A percentile compares a stretch with the other conserved stretches of the same genome.
Evolutionary conservation across 37 sponge, comb jelly and placozoan genomes (phyloP).

Genomic region (Halisarca cf. caerulea): DNA sequence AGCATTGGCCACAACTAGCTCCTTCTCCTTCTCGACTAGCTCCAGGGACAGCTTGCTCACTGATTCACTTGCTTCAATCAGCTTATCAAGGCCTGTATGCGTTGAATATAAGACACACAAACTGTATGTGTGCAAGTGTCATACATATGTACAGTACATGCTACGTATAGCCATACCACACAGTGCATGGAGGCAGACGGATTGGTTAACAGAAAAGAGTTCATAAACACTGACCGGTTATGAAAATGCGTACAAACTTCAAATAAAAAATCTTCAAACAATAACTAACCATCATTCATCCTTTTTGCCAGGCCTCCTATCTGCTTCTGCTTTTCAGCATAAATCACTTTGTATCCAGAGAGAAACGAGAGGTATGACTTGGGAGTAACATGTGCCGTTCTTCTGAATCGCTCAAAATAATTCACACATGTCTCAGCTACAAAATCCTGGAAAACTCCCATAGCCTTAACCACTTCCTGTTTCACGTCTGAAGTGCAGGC

Average conservation of each 20-base stretch:
- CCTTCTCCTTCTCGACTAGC: conserved; percentile 94
- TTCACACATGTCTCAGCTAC: conserved; percentile 96
- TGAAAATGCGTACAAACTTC: too few species aligned
- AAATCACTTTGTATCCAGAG: conserved; percentile 88
- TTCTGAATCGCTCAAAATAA: conserved; percentile 92
- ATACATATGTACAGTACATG: too few species aligned
- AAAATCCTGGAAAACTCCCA: conserved; percentile 97
- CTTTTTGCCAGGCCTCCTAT: conserved; percentile 86
- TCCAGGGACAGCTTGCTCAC: conserved; percentile 87
- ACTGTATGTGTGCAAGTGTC: too few species aligned
- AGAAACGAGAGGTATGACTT: conserved; percentile 99
- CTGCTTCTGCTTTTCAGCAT: conserved; percentile 78
- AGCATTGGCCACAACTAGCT: conserved; percentile 83
- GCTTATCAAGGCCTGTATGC: conserved; percentile 83
- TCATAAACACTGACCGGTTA: too few species aligned
- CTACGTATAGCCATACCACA: too few species aligned
- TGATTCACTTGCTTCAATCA: conserved; percentile 90
- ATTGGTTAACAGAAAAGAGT: too few species aligned
- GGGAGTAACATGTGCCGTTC: conserved; percentile 98
- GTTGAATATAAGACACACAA: too few species aligned
- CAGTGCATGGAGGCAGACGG: too few species aligned
- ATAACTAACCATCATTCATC: conserved; percentile 73
- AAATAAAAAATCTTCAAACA: too few species aligned
- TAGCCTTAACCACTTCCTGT: conserved; percentile 86
- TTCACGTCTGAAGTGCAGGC: conserved; percentile 82